Evolutionary conservation across 1,140 invertebrate genomes (phyloP), one percentile per base, ranked within the genome.

Genomic region (Drosophila paulistorum): DNA sequence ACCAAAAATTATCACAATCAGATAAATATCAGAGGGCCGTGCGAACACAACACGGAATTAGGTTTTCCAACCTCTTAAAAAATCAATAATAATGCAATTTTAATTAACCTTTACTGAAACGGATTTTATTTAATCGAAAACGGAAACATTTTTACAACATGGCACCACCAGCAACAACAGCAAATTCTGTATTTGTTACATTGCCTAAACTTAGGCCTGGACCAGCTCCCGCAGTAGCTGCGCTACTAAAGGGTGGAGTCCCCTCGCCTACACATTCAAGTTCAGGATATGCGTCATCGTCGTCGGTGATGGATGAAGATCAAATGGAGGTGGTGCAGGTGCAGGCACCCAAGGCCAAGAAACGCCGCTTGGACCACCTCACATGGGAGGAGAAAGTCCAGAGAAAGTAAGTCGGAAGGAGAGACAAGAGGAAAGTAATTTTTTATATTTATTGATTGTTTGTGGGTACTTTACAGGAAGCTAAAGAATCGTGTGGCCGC

Each of bases 401-500:
- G 90, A 93, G 96, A 90, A 97, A 97, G 96, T 97, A 93, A 94
- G 96, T 94, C 1, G n/a, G 0, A 57, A 30, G 3, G 7, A 51
- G 14, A 3, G 17, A 17, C 7, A 7, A 42, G 41, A n/a, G 13
- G 30, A 30, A 30, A 30, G 30, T 30, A 1, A 1, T 30, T 30
- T 26, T 30, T 30, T 30, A 30, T 30, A 30, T 30, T 6, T 30
- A 30, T 7, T 30, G 1, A 1, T 11, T 33, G 0, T 7, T 41
- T 69, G 5, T 26, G 1, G 20, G 2, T 3, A 41, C 26, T 84
- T 93, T 92, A 61, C 90, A 98, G 98, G 92, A 99, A 99, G 93
- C 91, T 99, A 76, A 99, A 99, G 92, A 99, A 99, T 92, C 94
- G 98, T 82, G 97, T 99, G 13, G 98, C 98, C 41, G 98, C 98